These are phyloP conservation scores for Umimayanthus chanpuru DNA, from an alignment of 92 coral and sea anemone genomes.

Conservation along the genomic window DNA sequence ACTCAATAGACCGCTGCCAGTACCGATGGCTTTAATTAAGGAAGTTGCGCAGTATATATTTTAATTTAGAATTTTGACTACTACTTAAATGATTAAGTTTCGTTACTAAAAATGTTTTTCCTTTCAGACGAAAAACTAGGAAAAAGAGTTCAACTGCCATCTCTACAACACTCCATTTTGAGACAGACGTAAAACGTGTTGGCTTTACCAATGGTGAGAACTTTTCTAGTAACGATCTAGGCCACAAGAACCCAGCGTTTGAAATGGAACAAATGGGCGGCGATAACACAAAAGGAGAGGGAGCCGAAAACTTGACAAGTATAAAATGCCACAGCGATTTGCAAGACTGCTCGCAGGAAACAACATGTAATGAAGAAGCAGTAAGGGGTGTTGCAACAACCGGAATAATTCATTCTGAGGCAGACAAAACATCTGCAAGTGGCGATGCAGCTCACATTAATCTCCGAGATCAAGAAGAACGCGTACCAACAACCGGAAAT, in stretches of 20 bases:
- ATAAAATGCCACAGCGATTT: background rate
- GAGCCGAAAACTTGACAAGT: background rate
- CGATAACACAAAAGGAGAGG: background rate
- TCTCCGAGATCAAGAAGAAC: background rate
- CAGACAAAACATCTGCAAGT: background rate
- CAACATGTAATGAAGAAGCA: background rate
- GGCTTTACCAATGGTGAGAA: background rate
- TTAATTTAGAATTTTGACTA: too few species aligned
- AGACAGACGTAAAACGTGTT: background rate
- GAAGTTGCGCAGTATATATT: background rate
- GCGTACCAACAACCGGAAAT: background rate
- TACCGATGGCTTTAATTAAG: too few species aligned
- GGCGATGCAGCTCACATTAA: background rate
- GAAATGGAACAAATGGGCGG: constrained; percentile 19
- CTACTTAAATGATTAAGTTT: background rate
- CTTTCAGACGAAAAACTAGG: constrained; percentile 5
- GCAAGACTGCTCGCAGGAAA: background rate
- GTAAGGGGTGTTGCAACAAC: background rate
- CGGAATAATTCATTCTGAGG: background rate
- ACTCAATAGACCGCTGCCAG: too few species aligned
- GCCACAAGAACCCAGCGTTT: constrained; percentile 30
- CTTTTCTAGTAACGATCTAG: background rate
- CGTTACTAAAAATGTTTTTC: background rate
- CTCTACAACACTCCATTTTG: background rate
- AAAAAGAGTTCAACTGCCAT: constrained; percentile 24